A percentile compares a stretch with the other conserved stretches of the same genome.
phyloP scores from a whole-genome alignment of 2,113 vertebrate genomes.

The Callorhinus ursinus region DNA sequence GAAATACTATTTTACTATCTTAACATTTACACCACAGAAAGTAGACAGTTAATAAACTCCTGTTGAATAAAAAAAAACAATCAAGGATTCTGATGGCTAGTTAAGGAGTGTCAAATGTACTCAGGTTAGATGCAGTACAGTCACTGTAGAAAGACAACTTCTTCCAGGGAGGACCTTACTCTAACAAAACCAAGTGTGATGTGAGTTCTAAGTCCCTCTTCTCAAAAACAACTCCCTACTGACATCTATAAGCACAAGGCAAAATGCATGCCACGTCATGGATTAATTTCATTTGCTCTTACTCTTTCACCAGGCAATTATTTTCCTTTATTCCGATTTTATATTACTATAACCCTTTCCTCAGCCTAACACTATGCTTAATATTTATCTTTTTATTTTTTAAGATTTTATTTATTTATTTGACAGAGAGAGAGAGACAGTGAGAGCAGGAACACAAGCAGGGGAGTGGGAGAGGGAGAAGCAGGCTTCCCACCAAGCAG shows the following conservation, averaged over 20 bases:
- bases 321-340: background rate
- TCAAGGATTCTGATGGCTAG: background rate
- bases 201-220: background rate
- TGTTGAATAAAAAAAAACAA: background rate
- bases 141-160: background rate
- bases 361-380: constrained; percentile 18
- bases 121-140: background rate
- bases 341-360: background rate
- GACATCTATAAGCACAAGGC: background rate
- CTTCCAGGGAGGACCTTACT: background rate
- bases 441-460: too few species aligned
- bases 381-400: background rate
- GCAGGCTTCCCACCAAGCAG: too few species aligned
- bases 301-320: background rate
- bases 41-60: background rate
- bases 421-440: too few species aligned
- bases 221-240: background rate
- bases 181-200: background rate
- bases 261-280: background rate
- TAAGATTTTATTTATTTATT: too few species aligned
- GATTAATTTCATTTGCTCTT: background rate
- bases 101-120: background rate
- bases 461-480: too few species aligned
- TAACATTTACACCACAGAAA: background rate
- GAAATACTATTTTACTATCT: background rate